Conservation (phyloP, 1,140 invertebrate species). For the Adelges cooleyi region DNA sequence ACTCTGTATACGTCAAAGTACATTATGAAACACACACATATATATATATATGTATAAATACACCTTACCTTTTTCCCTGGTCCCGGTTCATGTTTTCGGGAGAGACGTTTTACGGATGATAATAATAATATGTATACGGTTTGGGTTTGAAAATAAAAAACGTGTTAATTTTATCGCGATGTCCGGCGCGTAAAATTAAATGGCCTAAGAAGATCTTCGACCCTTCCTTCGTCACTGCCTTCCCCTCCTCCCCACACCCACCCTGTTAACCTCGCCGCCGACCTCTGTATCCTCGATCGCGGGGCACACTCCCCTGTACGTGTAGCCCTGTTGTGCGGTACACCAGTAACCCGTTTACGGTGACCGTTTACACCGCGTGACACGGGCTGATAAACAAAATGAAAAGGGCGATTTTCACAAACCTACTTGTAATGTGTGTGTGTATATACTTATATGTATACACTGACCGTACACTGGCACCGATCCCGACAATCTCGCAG, state of each 20-base stretch:
- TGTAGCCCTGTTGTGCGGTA: not conserved
- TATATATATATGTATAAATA: too few relatives aligned
- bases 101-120: too few relatives aligned
- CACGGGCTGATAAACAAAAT: constrained; percentile 22
- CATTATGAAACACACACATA: too few relatives aligned
- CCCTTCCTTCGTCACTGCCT: too few relatives aligned
- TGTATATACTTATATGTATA: too few relatives aligned
- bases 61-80: too few relatives aligned
- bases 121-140: too few relatives aligned
- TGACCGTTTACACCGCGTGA: constrained; percentile 25
- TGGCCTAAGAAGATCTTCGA: constrained; percentile 16
- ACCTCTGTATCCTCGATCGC: not conserved
- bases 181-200: constrained; percentile 3
- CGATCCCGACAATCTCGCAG: not conserved
- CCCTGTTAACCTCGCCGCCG: not conserved
- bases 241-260: too few relatives aligned
- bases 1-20: too few relatives aligned
- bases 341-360: constrained; percentile 4
- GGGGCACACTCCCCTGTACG: not conserved
- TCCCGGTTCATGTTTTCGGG: too few relatives aligned
- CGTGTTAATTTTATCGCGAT: constrained; percentile 18
- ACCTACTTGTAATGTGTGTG: too few relatives aligned
- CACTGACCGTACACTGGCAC: constrained; percentile 14
- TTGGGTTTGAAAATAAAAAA: too few relatives aligned
- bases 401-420: not conserved